Base-by-base conservation (phyloP, 1,140 invertebrate species). In the Atta cephalotes region DNA sequence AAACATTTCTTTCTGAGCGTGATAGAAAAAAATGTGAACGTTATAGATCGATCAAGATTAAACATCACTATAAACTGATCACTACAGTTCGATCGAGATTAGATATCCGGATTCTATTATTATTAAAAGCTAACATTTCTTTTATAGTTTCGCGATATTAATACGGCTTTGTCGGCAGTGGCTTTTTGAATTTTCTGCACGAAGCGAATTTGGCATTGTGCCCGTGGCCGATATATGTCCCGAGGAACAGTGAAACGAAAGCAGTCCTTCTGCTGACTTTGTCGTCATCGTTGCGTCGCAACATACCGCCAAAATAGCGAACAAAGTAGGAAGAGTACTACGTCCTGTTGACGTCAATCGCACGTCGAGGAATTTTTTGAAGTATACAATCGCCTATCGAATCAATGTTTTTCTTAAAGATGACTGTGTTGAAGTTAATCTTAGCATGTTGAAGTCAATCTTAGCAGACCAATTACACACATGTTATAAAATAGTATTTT, bases 71-170 rank as follows among this genome's bases (percentile, higher is more conserved):
- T 25, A 25, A 25, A 25, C 16, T 45, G 31, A n/a, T n/a, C 10
- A 18, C 31, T 74, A 51, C 31, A 18, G 31, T 62, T 14, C 18
- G 25, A 72, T 82, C 25, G 12, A n/a, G 56, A 74, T 74, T 84
- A 31, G 39, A 49, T n/a, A 74, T 74, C 1, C 18, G 9, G 25
- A 53, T 35, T 49, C 39, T 74, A 74, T 84, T 63, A 63, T 84
- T 74, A 63, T 84, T 74, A 39, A 62, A 84, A 25, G 10, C 60
- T 25, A 12, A 71, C 12, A 16, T 84, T 71, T 51, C 28, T 56
- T 28, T 76, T 74, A 51, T 35, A 63, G 39, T 84, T 62, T 63
- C 45, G 18, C 45, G 70, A n/a, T 84, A 84, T 71, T 84, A 76
- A 63, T 84, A 72, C 18, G 70, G 60, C 45, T 84, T 84, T 76